A percentile compares a stretch with the other conserved stretches of the same genome.
phyloP scores from a whole-genome alignment of 1,140 invertebrate species.

The Ooceraea biroi region DNA sequence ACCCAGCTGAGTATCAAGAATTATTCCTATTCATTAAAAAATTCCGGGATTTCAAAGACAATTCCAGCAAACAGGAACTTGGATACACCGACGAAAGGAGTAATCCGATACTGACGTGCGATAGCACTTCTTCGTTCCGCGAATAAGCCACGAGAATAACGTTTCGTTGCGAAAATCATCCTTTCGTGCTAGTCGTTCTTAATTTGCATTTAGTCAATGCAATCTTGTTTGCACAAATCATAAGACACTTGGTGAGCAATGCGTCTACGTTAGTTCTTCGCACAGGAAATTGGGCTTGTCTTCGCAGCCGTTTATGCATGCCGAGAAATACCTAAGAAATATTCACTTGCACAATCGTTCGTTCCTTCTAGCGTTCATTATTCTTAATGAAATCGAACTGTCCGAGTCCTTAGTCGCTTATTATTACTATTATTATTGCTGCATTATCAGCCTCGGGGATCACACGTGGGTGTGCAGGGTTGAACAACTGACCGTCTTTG shows the following conservation, averaged over 20 bases:
- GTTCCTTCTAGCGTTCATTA: constrained; percentile 18
- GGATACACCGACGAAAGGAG: constrained; percentile 33
- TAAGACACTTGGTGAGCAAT: constrained; percentile 47
- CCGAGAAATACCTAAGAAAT: constrained; percentile 19
- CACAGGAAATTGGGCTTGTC: constrained; percentile 15
- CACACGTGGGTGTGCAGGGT: background rate
- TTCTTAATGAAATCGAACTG: constrained; percentile 23
- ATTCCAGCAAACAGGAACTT: constrained; percentile 7
- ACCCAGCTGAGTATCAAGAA: background rate
- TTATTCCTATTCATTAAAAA: background rate
- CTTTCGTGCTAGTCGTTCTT: too few relatives aligned
- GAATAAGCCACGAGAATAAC: constrained; percentile 58
- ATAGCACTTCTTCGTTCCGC: constrained; percentile 47
- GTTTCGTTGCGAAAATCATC: background rate
- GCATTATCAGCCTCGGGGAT: constrained; percentile 8
- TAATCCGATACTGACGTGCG: constrained; percentile 58
- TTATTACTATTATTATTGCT: constrained; percentile 5
- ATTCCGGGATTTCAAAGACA: too few relatives aligned
- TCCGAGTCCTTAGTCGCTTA: background rate
- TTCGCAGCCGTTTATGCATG: constrained; percentile 35
- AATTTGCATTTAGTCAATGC: too few relatives aligned
- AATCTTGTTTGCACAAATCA: constrained; percentile 60
- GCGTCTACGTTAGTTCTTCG: constrained; percentile 10
- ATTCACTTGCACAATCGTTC: background rate
- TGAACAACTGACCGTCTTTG: background rate